Evolutionary conservation across 1,140 invertebrate species (phyloP).

Genomic region (Ceratina japonica): DNA sequence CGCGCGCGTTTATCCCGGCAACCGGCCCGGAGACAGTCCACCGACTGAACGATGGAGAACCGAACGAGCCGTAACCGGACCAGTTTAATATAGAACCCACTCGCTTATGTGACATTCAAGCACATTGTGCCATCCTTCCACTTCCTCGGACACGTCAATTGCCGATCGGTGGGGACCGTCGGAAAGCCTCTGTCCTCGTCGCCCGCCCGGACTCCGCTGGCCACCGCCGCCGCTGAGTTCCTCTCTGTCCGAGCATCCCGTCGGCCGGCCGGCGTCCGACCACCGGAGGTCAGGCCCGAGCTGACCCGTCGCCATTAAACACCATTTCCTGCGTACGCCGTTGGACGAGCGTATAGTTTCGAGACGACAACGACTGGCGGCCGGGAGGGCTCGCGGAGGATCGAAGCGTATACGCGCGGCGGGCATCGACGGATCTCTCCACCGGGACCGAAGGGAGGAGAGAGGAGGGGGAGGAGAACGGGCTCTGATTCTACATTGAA

Average conservation of each 20-base stretch:
- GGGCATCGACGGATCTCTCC: constrained; percentile 17
- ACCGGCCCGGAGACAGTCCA: constrained; percentile 50
- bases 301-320: constrained; percentile 63
- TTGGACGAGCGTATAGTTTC: constrained; percentile 59
- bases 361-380: constrained; percentile 52
- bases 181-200: constrained; percentile 50
- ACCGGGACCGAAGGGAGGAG: constrained; percentile 34
- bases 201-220: too few relatives aligned
- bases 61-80: constrained; percentile 66
- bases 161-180: constrained; percentile 59
- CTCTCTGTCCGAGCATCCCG: constrained; percentile 48
- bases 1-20: constrained; percentile 9
- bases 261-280: constrained; percentile 39
- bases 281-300: constrained; percentile 46
- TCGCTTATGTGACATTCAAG: constrained; percentile 64
- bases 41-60: constrained; percentile 58
- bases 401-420: background rate
- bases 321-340: constrained; percentile 68
- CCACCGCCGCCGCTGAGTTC: constrained; percentile 24
- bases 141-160: constrained; percentile 73
- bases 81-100: constrained; percentile 68
- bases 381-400: constrained; percentile 3
- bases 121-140: constrained; percentile 71
- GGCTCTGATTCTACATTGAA: constrained; percentile 63
- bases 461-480: too few relatives aligned